phyloP scores from a whole-genome alignment of 2,888 invertebrate species.

The Phyllotreta cruciferae region DNA sequence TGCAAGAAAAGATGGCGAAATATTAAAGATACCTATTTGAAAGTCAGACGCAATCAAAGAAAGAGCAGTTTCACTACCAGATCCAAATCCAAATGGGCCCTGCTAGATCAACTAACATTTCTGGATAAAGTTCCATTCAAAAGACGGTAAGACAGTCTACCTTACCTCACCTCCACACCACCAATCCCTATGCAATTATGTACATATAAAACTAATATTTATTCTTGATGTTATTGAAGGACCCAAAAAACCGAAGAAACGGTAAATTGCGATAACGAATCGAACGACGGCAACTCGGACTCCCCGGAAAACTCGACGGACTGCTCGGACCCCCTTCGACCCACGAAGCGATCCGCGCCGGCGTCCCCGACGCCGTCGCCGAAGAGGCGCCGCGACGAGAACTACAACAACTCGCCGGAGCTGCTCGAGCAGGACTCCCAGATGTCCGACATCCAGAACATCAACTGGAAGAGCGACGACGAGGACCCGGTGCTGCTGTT shows the following conservation, averaged over 20 bases:
- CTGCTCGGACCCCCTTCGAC: slow-evolving; percentile 9
- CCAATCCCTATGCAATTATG: too few relatives aligned
- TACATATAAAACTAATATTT: not conserved
- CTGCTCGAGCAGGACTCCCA: not conserved
- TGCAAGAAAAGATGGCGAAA: slow-evolving; percentile 13
- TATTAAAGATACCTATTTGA: slow-evolving; percentile 14
- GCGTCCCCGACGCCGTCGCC: not conserved
- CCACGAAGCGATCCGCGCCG: not conserved
- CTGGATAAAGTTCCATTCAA: not conserved
- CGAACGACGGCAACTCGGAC: slow-evolving; percentile 4
- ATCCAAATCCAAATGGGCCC: slow-evolving; percentile 8
- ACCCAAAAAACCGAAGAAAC: not conserved
- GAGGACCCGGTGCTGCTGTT: slow-evolving; percentile 7
- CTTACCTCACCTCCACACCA: too few relatives aligned
- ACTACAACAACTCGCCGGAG: not conserved
- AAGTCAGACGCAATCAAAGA: not conserved
- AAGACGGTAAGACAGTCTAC: not conserved
- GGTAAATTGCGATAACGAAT: not conserved
- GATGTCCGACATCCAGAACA: slow-evolving; percentile 3
- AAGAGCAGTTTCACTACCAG: not conserved
- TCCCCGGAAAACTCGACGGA: slow-evolving; percentile 2
- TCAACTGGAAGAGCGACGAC: slow-evolving; percentile 4
- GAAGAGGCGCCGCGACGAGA: not conserved
- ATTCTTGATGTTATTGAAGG: too few relatives aligned
- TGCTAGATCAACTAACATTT: slow-evolving; percentile 3